phyloP scores from a whole-genome alignment of 1,140 invertebrate species.

The Drosophila aff. region DNA sequence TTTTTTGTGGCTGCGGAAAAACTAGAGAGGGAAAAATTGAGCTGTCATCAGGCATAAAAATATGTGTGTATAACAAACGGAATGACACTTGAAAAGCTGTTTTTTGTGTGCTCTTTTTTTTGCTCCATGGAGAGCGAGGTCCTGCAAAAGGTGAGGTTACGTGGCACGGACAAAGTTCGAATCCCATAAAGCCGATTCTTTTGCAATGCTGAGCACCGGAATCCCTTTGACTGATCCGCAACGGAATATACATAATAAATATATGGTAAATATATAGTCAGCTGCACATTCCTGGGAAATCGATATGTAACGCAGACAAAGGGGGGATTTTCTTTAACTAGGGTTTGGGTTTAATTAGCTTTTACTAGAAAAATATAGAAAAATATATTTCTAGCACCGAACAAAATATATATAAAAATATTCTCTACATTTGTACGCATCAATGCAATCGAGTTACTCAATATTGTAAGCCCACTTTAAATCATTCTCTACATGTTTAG shows the following conservation, averaged over 20 bases:
- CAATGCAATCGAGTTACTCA: not conserved
- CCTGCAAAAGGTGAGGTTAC: constrained; percentile 25
- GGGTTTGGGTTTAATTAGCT: not conserved
- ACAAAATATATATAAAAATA: not conserved
- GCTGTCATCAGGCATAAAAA: constrained; percentile 74
- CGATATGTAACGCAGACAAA: not conserved
- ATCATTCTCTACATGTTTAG: not conserved
- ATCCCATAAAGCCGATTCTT: constrained; percentile 37
- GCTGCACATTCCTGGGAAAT: not conserved
- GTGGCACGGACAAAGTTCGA: constrained; percentile 26
- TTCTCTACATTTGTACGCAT: not conserved
- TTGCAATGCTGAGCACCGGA: constrained; percentile 23
- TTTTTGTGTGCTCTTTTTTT: not conserved
- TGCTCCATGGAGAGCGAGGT: not conserved
- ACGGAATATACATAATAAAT: not conserved
- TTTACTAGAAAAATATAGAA: not conserved
- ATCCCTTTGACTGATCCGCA: constrained; percentile 20
- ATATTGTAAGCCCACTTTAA: not conserved
- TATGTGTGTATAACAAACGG: constrained; percentile 58
- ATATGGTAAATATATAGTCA: not conserved
- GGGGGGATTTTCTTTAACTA: not conserved
- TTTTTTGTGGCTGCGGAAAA: constrained; percentile 43
- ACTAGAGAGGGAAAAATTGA: constrained; percentile 64
- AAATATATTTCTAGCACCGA: not conserved
- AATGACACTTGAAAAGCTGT: constrained; percentile 52